phyloP scores from a whole-genome alignment of 1,140 invertebrate genomes.

The Sycophila sp. region DNA sequence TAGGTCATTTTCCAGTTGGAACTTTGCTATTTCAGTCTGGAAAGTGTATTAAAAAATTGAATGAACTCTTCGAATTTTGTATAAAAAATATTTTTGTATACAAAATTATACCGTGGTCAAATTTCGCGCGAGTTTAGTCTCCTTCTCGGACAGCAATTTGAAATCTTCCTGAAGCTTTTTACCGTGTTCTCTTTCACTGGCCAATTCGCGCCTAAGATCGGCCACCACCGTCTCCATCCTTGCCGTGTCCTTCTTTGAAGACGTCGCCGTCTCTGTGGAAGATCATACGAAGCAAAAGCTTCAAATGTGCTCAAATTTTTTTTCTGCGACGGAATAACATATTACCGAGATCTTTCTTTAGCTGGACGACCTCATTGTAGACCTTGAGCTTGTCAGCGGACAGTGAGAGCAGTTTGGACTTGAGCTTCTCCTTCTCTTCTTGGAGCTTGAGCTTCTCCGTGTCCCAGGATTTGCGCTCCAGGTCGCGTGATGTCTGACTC shows the following conservation, averaged over 20 bases:
- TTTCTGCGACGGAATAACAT: too few species aligned
- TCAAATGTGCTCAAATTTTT: too few species aligned
- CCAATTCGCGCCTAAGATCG: slow-evolving; percentile 58
- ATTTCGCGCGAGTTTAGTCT: slow-evolving; percentile 55
- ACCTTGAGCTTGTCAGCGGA: slow-evolving; percentile 63
- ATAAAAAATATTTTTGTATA: too few species aligned
- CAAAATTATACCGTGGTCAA: slow-evolving; percentile 56
- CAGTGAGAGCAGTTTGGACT: slow-evolving; percentile 64
- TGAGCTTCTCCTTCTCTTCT: slow-evolving; percentile 70
- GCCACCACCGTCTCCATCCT: slow-evolving; percentile 56
- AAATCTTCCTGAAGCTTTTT: slow-evolving; percentile 65
- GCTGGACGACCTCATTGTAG: slow-evolving; percentile 59
- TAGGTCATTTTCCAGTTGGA: slow-evolving; percentile 56
- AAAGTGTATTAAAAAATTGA: neutral
- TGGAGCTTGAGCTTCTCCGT: slow-evolving; percentile 70
- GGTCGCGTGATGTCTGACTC: slow-evolving; percentile 68
- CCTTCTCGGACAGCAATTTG: slow-evolving; percentile 51
- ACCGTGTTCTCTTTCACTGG: slow-evolving; percentile 56
- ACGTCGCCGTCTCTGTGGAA: slow-evolving; percentile 52
- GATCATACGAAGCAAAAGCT: neutral
- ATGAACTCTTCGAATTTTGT: too few species aligned
- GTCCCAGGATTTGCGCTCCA: slow-evolving; percentile 65
- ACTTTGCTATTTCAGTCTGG: slow-evolving; percentile 57
- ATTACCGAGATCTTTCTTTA: slow-evolving; percentile 62
- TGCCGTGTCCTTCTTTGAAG: slow-evolving; percentile 55